phyloP scores from a whole-genome alignment of 2,797 vertebrate genomes.

The Melanotaenia pygmaea region DNA sequence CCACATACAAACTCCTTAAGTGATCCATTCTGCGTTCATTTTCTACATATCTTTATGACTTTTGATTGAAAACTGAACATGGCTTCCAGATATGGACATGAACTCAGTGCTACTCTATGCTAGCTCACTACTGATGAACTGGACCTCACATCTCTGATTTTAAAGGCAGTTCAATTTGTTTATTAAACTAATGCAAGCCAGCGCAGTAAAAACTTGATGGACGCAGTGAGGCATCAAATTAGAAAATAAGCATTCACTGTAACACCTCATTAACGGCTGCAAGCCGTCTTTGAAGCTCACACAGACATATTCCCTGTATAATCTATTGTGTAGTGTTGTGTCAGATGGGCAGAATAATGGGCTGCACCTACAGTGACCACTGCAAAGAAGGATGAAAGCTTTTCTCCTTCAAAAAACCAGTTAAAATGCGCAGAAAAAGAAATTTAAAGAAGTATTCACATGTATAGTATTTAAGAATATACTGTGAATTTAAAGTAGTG shows the following conservation, averaged over 20 bases:
- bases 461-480: background rate
- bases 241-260: conserved; percentile 58
- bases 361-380: background rate
- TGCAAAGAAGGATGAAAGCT: background rate
- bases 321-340: background rate
- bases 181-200: conserved; percentile 29
- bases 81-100: background rate
- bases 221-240: conserved; percentile 61
- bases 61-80: background rate
- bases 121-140: background rate
- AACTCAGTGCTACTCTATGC: background rate
- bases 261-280: conserved; percentile 36
- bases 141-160: conserved; percentile 8
- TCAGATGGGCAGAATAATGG: conserved; percentile 11
- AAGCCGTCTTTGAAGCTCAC: conserved; percentile 7
- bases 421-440: too few species aligned
- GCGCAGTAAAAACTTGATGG: conserved; percentile 41
- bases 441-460: background rate
- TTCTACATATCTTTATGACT: conserved; percentile 17
- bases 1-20: conserved; percentile 9
- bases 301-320: conserved; percentile 6
- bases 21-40: background rate
- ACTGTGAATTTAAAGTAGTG: background rate
- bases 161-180: conserved; percentile 40
- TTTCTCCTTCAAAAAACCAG: background rate